Evolutionary conservation across 2,113 vertebrate genomes (phyloP).

Genomic region (Tiliqua scincoides): DNA sequence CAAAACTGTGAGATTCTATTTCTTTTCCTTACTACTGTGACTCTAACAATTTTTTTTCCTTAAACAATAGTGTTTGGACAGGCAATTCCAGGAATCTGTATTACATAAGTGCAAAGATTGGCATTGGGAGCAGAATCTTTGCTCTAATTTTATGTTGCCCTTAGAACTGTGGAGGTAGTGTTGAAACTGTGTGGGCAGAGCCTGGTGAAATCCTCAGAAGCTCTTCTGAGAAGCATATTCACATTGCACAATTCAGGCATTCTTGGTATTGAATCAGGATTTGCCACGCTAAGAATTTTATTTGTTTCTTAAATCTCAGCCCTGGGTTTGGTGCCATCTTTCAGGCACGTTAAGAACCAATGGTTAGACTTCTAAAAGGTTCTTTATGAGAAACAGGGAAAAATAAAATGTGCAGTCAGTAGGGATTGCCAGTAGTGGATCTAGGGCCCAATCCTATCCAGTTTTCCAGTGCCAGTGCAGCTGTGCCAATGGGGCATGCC

Average conservation of each 20-base stretch:
- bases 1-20: conserved; percentile 80
- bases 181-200: background rate
- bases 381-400: conserved; percentile 19
- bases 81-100: background rate
- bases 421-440: too few relatives aligned
- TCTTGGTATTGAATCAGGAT: background rate
- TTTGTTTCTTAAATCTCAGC: background rate
- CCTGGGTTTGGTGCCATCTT: conserved; percentile 5
- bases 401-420: conserved; percentile 9
- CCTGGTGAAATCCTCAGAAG: background rate
- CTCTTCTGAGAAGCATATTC: background rate
- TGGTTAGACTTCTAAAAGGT: background rate
- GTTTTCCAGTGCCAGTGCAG: too few relatives aligned
- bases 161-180: background rate
- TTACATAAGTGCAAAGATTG: background rate
- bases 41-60: conserved; percentile 12
- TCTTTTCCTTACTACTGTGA: conserved; percentile 39
- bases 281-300: background rate
- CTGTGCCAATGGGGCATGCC: too few relatives aligned
- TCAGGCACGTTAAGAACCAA: conserved; percentile 20
- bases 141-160: background rate
- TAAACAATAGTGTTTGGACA: background rate
- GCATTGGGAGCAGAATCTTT: background rate
- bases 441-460: too few relatives aligned
- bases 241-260: background rate